Evolutionary conservation across 2,113 vertebrate genomes (phyloP).

Genomic region (Notechis scutatus): DNA sequence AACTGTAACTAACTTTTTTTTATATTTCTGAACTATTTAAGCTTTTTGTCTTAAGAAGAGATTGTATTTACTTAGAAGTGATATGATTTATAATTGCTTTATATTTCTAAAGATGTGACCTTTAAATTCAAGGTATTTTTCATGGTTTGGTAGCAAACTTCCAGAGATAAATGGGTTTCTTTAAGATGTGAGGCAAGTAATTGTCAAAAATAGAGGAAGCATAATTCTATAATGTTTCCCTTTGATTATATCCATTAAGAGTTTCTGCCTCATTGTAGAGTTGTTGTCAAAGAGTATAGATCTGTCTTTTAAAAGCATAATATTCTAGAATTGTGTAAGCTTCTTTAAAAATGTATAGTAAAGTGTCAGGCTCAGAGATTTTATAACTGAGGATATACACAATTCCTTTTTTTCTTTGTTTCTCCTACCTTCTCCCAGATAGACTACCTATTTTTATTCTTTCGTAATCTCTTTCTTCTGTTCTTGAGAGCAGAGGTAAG

Average conservation of each 20-base stretch:
- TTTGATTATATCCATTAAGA: background rate
- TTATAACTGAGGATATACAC: background rate
- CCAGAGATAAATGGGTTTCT: background rate
- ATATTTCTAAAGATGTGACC: background rate
- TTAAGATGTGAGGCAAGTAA: background rate
- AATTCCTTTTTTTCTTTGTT: background rate
- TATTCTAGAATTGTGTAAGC: background rate
- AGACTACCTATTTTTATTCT: background rate
- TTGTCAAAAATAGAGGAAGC: background rate
- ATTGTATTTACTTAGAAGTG: background rate
- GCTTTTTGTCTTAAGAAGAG: background rate
- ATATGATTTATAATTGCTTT: constrained; percentile 1
- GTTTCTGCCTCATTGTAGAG: background rate
- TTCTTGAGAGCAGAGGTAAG: background rate
- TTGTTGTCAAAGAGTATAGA: background rate
- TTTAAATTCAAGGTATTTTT: constrained; percentile 2
- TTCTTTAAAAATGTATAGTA: background rate
- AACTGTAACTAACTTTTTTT: background rate
- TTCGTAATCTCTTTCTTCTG: too few relatives aligned
- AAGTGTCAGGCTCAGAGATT: background rate
- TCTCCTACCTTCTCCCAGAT: background rate
- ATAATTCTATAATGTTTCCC: background rate
- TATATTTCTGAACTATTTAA: background rate
- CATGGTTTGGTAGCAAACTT: background rate
- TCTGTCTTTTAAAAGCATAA: background rate